These are phyloP conservation scores for Lycocerus yunnanus DNA, from an alignment of 2,888 invertebrate species.

Conservation along the genomic window DNA sequence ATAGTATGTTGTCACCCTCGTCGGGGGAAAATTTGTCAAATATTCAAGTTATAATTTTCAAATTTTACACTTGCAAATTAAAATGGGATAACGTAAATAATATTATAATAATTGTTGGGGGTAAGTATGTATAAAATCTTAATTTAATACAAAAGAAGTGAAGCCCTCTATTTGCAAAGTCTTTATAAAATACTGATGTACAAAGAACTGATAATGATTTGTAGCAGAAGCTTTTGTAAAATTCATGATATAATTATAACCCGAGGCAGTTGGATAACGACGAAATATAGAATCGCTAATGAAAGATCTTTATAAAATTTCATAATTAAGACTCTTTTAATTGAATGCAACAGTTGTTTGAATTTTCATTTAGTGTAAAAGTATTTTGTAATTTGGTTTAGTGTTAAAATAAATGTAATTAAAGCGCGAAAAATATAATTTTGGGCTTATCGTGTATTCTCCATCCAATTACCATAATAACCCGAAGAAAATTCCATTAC, in stretches of 20 bases:
- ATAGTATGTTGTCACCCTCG: background rate
- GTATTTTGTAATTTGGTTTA: constrained; percentile 35
- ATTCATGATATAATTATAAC: constrained; percentile 36
- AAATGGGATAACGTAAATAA: no score
- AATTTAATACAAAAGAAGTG: constrained; percentile 8
- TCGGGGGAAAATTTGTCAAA: background rate
- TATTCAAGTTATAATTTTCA: no score
- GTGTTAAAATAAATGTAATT: constrained; percentile 23
- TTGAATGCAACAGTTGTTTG: constrained; percentile 49
- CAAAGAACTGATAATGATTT: constrained; percentile 40
- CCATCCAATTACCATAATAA: constrained; percentile 37
- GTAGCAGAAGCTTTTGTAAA: constrained; percentile 35
- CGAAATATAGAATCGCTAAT: constrained; percentile 34
- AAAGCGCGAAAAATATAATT: background rate
- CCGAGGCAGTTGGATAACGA: constrained; percentile 29
- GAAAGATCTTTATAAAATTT: constrained; percentile 43
- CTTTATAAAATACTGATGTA: constrained; percentile 15
- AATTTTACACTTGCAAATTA: no score
- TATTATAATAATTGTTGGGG: background rate
- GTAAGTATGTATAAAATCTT: background rate
- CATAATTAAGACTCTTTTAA: constrained; percentile 49
- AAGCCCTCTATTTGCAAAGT: constrained; percentile 4
- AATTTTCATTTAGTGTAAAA: constrained; percentile 31
- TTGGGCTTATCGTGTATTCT: background rate
- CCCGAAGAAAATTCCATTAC: constrained; percentile 96